Percentiles rank a stretch among this genome's conserved stretches.
phyloP scores from a whole-genome alignment of 2,888 invertebrate genomes.

The Thecophora atra region DNA sequence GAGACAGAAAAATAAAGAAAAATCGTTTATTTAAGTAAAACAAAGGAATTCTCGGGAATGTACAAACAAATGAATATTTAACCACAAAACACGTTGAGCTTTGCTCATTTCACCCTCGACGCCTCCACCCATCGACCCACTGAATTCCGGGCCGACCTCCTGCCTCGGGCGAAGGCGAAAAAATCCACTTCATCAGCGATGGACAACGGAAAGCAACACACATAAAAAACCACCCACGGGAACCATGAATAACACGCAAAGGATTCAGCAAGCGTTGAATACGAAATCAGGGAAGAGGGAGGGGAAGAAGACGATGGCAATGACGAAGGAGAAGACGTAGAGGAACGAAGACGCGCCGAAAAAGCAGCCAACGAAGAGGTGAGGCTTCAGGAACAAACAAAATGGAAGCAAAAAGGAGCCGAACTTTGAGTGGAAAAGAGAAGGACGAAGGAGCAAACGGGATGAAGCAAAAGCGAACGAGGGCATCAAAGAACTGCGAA shows the following conservation, averaged over 20 bases:
- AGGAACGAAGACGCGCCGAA: neutral
- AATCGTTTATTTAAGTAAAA: neutral
- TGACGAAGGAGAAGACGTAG: neutral
- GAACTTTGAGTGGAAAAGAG: neutral
- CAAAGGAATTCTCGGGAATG: neutral
- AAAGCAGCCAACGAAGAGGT: neutral
- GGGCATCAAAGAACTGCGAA: neutral
- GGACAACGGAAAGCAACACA: neutral
- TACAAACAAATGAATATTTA: neutral
- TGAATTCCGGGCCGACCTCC: neutral
- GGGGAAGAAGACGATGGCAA: neutral
- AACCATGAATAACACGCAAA: neutral
- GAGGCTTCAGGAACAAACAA: neutral
- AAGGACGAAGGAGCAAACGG: neutral
- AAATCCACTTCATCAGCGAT: neutral
- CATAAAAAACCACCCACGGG: neutral
- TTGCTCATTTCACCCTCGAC: neutral
- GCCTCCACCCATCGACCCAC: neutral
- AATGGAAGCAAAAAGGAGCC: neutral
- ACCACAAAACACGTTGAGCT: neutral
- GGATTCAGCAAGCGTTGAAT: neutral
- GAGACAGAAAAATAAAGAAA: constrained; percentile 2
- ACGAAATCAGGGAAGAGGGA: neutral
- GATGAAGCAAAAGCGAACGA: neutral
- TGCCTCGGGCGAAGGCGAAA: neutral